Percentiles rank a stretch among this genome's conserved stretches.
These are phyloP conservation scores for Formica selysi DNA, from an alignment of 1,140 invertebrate species.

Conservation along the genomic window DNA sequence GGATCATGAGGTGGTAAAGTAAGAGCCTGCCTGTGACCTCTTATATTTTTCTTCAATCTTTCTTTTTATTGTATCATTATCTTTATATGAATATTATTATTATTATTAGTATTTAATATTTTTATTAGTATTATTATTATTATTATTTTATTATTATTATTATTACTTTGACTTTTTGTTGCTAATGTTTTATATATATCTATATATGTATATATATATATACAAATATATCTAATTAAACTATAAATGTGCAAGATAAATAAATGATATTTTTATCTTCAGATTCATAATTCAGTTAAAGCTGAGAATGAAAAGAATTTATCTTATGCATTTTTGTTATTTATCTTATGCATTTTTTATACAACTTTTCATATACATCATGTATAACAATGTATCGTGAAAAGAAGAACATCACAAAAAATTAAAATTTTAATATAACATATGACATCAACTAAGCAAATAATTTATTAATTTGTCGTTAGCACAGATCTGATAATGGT, in stretches of 20 bases:
- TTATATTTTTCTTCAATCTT: slow-evolving; percentile 7
- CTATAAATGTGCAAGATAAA: neutral
- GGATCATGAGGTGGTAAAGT: slow-evolving; percentile 8
- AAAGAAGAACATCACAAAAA: slow-evolving; percentile 2
- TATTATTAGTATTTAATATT: neutral
- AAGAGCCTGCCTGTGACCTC: neutral
- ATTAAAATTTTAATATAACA: neutral
- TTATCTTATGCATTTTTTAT: neutral
- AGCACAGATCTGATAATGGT: slow-evolving; percentile 28
- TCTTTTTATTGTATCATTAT: slow-evolving; percentile 9
- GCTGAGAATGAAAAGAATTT: neutral
- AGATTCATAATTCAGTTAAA: neutral
- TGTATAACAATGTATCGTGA: neutral
- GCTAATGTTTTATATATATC: neutral
- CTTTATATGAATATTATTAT: neutral
- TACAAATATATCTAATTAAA: neutral
- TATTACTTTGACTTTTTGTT: neutral
- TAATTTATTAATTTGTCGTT: slow-evolving; percentile 58
- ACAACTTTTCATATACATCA: neutral
- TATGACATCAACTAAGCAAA: neutral
- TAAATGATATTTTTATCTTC: neutral
- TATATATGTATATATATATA: no score
- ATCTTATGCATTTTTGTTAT: neutral
- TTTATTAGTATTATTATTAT: no score
- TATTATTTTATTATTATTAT: neutral